These are phyloP conservation scores for Halictus ligatus DNA, from an alignment of 2,888 invertebrate species.

Conservation along the genomic window DNA sequence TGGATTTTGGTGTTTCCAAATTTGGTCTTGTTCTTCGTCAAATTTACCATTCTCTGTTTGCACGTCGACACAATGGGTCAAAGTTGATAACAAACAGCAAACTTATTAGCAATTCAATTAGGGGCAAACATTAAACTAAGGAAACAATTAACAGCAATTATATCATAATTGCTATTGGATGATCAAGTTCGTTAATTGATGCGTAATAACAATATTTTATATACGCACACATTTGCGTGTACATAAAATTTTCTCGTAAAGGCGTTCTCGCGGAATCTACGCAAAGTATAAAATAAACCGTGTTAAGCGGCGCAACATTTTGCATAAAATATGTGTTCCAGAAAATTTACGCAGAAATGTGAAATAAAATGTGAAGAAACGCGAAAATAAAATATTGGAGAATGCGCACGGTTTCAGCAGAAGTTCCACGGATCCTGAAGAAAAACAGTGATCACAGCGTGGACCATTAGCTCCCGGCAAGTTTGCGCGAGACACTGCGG, in stretches of 20 bases:
- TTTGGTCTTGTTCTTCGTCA: too few relatives aligned
- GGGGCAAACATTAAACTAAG: background rate
- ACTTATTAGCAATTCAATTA: background rate
- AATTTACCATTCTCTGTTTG: background rate
- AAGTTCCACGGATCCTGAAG: background rate
- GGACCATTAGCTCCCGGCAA: background rate
- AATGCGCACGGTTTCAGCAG: background rate
- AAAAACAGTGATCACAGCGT: background rate
- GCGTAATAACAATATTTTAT: too few relatives aligned
- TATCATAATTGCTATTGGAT: too few relatives aligned
- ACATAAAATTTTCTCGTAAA: too few relatives aligned
- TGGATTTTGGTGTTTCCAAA: too few relatives aligned
- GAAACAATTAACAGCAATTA: background rate
- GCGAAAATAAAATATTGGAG: background rate
- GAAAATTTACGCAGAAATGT: background rate
- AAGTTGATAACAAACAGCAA: background rate
- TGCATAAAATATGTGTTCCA: background rate
- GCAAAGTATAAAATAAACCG: too few relatives aligned
- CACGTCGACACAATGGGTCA: too few relatives aligned
- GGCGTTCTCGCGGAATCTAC: too few relatives aligned
- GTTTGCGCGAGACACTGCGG: slow-evolving; percentile 5
- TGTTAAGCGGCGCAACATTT: too few relatives aligned
- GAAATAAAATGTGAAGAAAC: background rate
- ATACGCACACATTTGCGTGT: too few relatives aligned
- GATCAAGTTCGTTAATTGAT: background rate